These are phyloP conservation scores for Malacoctenus gilli DNA, from an alignment of 2,797 vertebrate species.

Conservation along the genomic window DNA sequence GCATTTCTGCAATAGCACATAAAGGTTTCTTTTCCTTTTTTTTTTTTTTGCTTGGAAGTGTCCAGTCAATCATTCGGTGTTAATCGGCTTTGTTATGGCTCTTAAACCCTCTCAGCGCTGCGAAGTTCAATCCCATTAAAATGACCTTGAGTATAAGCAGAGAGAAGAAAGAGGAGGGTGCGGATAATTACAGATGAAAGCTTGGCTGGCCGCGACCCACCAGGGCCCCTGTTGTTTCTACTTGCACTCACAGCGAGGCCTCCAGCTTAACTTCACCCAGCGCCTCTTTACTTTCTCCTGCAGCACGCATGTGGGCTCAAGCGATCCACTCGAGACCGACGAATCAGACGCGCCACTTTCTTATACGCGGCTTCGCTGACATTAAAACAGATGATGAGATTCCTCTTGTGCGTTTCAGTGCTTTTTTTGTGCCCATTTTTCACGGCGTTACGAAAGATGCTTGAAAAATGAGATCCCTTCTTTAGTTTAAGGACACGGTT, in stretches of 20 bases:
- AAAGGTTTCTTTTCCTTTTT: slow-evolving; percentile 3
- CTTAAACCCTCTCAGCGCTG: slow-evolving; percentile 75
- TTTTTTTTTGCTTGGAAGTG: slow-evolving; percentile 29
- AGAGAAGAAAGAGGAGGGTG: slow-evolving; percentile 56
- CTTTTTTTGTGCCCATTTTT: background rate
- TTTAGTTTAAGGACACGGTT: background rate
- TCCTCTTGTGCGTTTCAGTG: background rate
- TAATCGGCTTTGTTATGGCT: slow-evolving; percentile 83
- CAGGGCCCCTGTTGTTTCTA: slow-evolving; percentile 50
- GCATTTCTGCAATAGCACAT: slow-evolving; percentile 8
- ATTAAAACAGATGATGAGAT: background rate
- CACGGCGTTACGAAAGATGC: slow-evolving; percentile 2
- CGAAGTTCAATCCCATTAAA: slow-evolving; percentile 82
- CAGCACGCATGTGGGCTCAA: slow-evolving; percentile 5
- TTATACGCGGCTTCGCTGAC: background rate
- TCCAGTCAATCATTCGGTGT: slow-evolving; percentile 67
- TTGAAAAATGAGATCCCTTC: too few species aligned
- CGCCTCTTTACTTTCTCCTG: slow-evolving; percentile 25
- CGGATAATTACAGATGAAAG: slow-evolving; percentile 72
- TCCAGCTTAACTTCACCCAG: slow-evolving; percentile 38
- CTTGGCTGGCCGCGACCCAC: slow-evolving; percentile 49
- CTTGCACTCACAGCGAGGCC: slow-evolving; percentile 52
- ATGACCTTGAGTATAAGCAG: slow-evolving; percentile 77
- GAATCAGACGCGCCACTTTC: slow-evolving; percentile 4
- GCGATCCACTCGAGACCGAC: slow-evolving; percentile 5